Percentiles rank a stretch among this genome's conserved stretches.
Conservation (phyloP, 2,888 invertebrate genomes). For the Perizoma flavofasciatum region DNA sequence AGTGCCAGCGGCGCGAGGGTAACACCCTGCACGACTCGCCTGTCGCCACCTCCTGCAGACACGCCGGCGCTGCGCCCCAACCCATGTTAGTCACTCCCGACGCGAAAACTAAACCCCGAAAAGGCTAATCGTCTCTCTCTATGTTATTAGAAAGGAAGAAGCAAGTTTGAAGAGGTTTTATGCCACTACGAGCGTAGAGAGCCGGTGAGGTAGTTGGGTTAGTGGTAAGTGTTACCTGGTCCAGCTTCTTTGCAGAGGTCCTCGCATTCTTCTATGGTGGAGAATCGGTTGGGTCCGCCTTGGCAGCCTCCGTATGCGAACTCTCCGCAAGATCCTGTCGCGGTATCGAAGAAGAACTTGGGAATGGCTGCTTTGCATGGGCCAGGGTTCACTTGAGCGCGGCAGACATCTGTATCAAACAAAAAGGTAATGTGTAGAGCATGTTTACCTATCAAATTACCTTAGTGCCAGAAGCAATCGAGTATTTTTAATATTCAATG, state of each 20-base stretch:
- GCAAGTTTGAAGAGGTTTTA: neutral
- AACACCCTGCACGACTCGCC: conserved; percentile 49
- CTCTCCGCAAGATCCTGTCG: conserved; percentile 85
- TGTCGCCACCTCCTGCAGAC: conserved; percentile 57
- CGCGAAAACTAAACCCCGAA: conserved; percentile 1
- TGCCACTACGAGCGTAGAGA: neutral
- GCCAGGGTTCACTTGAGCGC: conserved; percentile 87
- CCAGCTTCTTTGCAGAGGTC: conserved; percentile 82
- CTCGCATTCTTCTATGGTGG: conserved; percentile 88
- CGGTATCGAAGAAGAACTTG: conserved; percentile 88
- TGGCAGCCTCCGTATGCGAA: conserved; percentile 93
- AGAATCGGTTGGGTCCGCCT: conserved; percentile 94
- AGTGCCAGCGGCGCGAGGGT: conserved; percentile 88
- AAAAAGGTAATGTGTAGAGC: no score
- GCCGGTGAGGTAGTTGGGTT: neutral
- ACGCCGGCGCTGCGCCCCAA: conserved; percentile 60
- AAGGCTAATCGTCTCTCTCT: neutral
- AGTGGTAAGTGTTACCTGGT: conserved; percentile 52
- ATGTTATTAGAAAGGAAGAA: conserved; percentile 5
- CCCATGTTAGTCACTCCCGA: conserved; percentile 41
- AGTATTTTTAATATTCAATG: no score
- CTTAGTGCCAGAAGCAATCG: no score
- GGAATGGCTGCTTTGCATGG: conserved; percentile 86
- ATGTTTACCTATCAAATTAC: no score
- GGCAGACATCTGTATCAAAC: conserved; percentile 87